These are phyloP conservation scores for Esox lucius DNA, from an alignment of 2,797 vertebrate species.

Conservation along the genomic window DNA sequence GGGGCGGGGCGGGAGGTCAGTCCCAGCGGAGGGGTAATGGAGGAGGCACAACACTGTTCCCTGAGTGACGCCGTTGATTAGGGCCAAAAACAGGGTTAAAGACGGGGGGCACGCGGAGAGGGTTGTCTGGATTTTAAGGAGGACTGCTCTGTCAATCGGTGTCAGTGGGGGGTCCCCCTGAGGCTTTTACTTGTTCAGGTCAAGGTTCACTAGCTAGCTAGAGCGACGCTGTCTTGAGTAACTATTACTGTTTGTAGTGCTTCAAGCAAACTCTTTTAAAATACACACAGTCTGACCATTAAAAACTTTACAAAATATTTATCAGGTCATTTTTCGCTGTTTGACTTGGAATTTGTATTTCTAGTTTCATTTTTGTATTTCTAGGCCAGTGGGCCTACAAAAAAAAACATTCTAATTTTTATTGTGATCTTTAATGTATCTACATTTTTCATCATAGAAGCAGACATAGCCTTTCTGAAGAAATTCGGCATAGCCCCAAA, in stretches of 20 bases:
- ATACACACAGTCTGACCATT: too few relatives aligned
- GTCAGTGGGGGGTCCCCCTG: constrained; percentile 15
- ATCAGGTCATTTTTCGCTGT: too few relatives aligned
- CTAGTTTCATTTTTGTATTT: too few relatives aligned
- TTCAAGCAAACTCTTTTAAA: neutral
- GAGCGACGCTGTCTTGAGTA: neutral
- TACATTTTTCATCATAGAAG: too few relatives aligned
- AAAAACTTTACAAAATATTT: too few relatives aligned
- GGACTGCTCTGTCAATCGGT: constrained; percentile 21
- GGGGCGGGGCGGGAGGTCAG: constrained; percentile 46
- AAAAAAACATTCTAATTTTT: too few relatives aligned
- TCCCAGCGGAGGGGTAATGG: constrained; percentile 24
- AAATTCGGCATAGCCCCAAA: too few relatives aligned
- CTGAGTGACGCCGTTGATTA: constrained; percentile 48
- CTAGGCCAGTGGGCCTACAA: too few relatives aligned
- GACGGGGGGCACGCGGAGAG: constrained; percentile 31
- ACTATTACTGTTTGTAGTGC: neutral
- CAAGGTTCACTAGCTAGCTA: neutral
- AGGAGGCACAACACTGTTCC: constrained; percentile 8
- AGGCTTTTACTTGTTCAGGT: constrained; percentile 4
- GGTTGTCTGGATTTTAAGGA: constrained; percentile 45
- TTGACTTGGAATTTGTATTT: too few relatives aligned
- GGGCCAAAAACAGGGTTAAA: constrained; percentile 58
- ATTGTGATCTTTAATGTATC: too few relatives aligned
- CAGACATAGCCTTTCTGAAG: too few relatives aligned